Percentiles rank a stretch among this genome's conserved stretches.
Evolutionary conservation across 1,140 invertebrate genomes (phyloP).

Genomic region (Leucophenga varia): DNA sequence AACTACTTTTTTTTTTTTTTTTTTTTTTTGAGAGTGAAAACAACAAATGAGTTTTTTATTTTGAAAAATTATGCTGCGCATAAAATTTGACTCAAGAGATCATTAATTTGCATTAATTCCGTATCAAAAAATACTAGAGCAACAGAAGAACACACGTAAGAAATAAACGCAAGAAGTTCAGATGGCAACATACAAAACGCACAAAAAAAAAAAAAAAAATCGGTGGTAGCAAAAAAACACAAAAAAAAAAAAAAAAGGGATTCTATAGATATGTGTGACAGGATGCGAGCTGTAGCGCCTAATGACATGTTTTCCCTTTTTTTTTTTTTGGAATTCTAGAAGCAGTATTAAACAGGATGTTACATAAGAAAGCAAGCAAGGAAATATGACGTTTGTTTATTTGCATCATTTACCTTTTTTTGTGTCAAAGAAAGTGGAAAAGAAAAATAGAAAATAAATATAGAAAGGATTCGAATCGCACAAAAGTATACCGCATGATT

Average conservation of each 20-base stretch:
- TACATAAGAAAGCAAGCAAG: conserved; percentile 1
- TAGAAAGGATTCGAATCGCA: no score
- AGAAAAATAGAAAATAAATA: neutral
- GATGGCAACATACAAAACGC: neutral
- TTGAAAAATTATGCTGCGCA: no score
- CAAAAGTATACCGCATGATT: conserved; percentile 7
- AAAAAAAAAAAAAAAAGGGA: conserved; percentile 5
- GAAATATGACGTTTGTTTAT: conserved; percentile 54
- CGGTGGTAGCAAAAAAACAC: neutral
- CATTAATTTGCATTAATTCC: conserved; percentile 56
- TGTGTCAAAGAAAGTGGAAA: neutral
- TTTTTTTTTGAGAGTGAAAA: no score
- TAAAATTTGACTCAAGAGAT: no score
- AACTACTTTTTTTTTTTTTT: no score
- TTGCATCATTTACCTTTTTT: conserved; percentile 52
- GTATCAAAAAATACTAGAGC: conserved; percentile 39
- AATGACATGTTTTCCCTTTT: conserved; percentile 48
- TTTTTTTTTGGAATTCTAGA: no score
- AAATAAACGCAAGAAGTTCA: neutral
- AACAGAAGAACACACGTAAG: conserved; percentile 16
- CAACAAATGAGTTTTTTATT: no score
- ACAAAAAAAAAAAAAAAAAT: no score
- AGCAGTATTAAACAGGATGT: no score
- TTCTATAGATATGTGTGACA: conserved; percentile 5
- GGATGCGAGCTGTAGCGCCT: conserved; percentile 32